phyloP scores from a whole-genome alignment of 2,888 invertebrate species.

The Beris chalybata region DNA sequence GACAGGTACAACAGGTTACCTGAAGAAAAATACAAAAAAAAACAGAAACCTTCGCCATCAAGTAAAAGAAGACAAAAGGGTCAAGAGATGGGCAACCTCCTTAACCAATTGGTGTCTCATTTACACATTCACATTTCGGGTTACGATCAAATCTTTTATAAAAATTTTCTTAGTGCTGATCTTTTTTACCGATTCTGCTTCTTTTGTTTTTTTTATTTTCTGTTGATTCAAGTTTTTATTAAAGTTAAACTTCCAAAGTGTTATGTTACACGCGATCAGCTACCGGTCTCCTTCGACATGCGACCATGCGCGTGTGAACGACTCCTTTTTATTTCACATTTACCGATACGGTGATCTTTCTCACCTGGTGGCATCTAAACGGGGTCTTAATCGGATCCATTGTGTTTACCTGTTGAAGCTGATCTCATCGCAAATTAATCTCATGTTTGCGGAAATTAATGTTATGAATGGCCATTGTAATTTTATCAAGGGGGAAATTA shows the following conservation, averaged over 20 bases:
- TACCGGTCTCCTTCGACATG: slow-evolving; percentile 22
- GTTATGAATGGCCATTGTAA: too few relatives aligned
- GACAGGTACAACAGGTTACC: too few relatives aligned
- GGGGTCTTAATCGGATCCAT: slow-evolving; percentile 4
- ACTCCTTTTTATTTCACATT: slow-evolving; percentile 17
- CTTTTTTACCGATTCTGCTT: slow-evolving; percentile 32
- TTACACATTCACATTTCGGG: too few relatives aligned
- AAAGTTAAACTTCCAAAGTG: slow-evolving; percentile 20
- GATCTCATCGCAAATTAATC: slow-evolving; percentile 16
- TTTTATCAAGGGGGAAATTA: too few relatives aligned
- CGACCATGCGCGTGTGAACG: slow-evolving; percentile 22
- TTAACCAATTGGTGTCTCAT: too few relatives aligned
- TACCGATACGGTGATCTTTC: neutral
- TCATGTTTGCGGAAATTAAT: neutral
- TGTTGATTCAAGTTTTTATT: neutral
- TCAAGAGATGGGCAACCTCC: neutral
- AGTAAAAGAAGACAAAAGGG: neutral
- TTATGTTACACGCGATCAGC: slow-evolving; percentile 35
- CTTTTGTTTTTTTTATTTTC: slow-evolving; percentile 4
- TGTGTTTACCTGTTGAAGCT: slow-evolving; percentile 5
- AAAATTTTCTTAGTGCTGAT: slow-evolving; percentile 14
- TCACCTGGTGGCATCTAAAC: slow-evolving; percentile 8
- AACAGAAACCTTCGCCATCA: slow-evolving; percentile 3
- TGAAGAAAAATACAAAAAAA: neutral
- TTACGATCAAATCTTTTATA: too few relatives aligned